These are phyloP conservation scores for Saxidomus purpurata DNA, from an alignment of 1,140 invertebrate genomes.

Conservation along the genomic window DNA sequence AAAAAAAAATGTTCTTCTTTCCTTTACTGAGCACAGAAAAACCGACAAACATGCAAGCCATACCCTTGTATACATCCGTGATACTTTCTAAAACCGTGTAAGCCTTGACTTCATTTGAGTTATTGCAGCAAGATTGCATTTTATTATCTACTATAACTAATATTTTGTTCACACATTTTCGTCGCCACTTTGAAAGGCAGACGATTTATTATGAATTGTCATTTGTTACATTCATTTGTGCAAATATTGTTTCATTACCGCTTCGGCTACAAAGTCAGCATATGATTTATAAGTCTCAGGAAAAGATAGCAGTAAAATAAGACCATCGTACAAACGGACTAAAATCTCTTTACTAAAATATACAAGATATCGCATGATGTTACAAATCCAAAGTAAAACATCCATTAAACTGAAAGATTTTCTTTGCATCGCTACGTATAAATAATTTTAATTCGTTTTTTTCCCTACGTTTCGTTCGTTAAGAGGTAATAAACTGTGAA, in stretches of 20 bases:
- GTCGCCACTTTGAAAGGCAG: not conserved
- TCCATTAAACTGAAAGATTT: not conserved
- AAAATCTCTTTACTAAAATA: not conserved
- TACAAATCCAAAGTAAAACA: not conserved
- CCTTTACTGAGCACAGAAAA: no score
- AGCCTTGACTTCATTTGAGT: no score
- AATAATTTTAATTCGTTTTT: not conserved
- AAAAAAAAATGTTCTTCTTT: no score
- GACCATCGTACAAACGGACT: no score
- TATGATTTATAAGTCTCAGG: not conserved
- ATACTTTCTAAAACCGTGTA: no score
- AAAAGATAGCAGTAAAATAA: no score
- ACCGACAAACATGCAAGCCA: no score
- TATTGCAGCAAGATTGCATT: not conserved
- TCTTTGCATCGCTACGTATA: not conserved
- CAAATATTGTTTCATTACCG: not conserved
- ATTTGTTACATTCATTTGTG: not conserved
- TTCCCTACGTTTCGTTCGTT: not conserved
- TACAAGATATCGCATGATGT: not conserved
- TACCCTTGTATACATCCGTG: not conserved
- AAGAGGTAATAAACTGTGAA: not conserved
- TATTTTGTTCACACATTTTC: not conserved
- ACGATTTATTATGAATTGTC: not conserved
- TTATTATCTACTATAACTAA: not conserved
- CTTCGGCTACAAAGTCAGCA: not conserved